Base-by-base conservation (phyloP, 1,140 invertebrate species). In the Solenopsis fugax region DNA sequence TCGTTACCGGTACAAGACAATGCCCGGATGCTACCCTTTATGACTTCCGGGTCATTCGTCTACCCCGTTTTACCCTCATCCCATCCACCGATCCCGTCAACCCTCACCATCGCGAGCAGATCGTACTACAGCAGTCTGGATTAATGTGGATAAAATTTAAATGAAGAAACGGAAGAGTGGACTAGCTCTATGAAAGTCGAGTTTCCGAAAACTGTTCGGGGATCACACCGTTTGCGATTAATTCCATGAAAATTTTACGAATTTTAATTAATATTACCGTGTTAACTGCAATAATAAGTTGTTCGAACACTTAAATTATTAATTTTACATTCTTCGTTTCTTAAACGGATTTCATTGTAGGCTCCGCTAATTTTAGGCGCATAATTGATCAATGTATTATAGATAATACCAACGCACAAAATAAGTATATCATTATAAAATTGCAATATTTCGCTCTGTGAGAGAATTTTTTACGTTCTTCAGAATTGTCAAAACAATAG, bases 41-140 rank as follows among this genome's bases (percentile, higher is more conserved):
- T 60, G 88, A 90, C 72, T 90, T 89, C 89, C 89, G 85, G 62
- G 54, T 82, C 52, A 82, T 82, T 82, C 80, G 52, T 82, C 80
- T 73, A 52, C 16, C 62, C 71, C 34, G 21, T 67, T 48, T 48
- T 13, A 12, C 77, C n/a, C 18, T 54, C 64, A 4, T 34, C 1
- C 41, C 41, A 13, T 60, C 37, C 72, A 52, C 56, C 29, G 18
- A 18, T 21, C 45, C 5, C 34, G 18, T 56, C 29, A 67, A 34
- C 64, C n/a, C n/a, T 48, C 12, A 21, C 18, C 24, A 48, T 24
- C 45, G 21, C 48, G n/a, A 60, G 16, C 29, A n/a, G 24, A 82
- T 58, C 67, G 29, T 88, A 48, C 48, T 56, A 73, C 21, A 78
- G 21, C 56, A 54, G 12, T 67, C n/a, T 50, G 34, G 75, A 80